phyloP scores from a whole-genome alignment of 2,888 invertebrate species.

The Protophormia terraenovae region DNA sequence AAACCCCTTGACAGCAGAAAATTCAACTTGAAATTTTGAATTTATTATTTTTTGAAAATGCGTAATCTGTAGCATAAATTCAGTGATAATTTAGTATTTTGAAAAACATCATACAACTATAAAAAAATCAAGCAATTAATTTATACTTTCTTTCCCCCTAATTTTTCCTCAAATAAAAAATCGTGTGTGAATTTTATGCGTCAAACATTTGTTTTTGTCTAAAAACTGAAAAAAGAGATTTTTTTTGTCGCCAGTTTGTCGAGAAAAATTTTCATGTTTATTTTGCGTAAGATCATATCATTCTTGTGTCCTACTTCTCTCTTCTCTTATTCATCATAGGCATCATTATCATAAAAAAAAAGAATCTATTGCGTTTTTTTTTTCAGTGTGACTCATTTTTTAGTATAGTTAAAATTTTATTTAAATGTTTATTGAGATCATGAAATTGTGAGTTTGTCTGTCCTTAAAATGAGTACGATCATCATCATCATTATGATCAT shows the following conservation, averaged over 20 bases:
- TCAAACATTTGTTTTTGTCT: conserved; percentile 27
- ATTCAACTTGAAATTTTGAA: conserved; percentile 6
- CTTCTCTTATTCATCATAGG: background rate
- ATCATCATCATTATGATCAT: background rate
- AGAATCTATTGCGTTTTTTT: conserved; percentile 12
- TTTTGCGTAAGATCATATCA: conserved; percentile 45
- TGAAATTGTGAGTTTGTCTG: background rate
- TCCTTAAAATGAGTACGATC: conserved; percentile 22
- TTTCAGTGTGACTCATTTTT: conserved; percentile 28
- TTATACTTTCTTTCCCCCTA: background rate
- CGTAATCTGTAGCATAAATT: conserved; percentile 39
- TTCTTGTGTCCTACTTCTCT: background rate
- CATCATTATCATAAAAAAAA: background rate
- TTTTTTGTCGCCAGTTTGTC: conserved; percentile 58
- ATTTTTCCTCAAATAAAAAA: conserved; percentile 22
- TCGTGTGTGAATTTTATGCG: conserved; percentile 52
- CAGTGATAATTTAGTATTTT: conserved; percentile 24
- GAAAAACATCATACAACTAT: background rate
- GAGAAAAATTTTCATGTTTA: conserved; percentile 50
- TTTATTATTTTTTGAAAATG: conserved; percentile 43
- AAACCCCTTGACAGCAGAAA: conserved; percentile 20
- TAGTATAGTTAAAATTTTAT: conserved; percentile 16
- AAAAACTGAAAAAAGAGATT: background rate
- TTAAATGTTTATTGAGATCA: conserved; percentile 25
- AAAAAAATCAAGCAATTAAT: conserved; percentile 32